A percentile compares a stretch with the other conserved stretches of the same genome.
Evolutionary conservation across 2,113 vertebrate genomes (phyloP).

Genomic region (Nansenia antarctica): DNA sequence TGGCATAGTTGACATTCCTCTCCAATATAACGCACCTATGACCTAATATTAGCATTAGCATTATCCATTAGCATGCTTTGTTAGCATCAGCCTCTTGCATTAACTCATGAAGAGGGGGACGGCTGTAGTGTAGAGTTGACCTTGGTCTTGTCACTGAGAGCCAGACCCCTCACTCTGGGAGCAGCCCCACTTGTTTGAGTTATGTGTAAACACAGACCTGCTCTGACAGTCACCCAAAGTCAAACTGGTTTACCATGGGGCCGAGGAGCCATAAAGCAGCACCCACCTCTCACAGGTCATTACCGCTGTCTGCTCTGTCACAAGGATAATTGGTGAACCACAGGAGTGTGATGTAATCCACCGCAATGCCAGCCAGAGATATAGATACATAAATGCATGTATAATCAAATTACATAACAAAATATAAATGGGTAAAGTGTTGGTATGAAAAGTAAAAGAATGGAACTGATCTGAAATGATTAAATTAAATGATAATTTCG

Average conservation of each 20-base stretch:
- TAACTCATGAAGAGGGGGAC: no score
- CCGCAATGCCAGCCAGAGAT: constrained; percentile 42
- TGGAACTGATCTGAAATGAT: background rate
- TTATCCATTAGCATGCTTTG: constrained; percentile 23
- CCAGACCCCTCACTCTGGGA: constrained; percentile 57
- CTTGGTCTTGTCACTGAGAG: constrained; percentile 54
- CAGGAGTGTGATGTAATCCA: constrained; percentile 63
- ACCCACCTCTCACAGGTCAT: constrained; percentile 62
- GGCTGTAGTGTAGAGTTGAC: constrained; percentile 30
- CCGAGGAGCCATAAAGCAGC: constrained; percentile 54
- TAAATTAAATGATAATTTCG: constrained; percentile 9
- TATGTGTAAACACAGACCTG: constrained; percentile 65
- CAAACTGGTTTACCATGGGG: constrained; percentile 65
- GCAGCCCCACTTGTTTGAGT: constrained; percentile 66
- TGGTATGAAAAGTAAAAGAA: constrained; percentile 1
- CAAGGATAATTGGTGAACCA: constrained; percentile 55
- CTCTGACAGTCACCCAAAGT: constrained; percentile 69
- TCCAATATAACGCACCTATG: constrained; percentile 6
- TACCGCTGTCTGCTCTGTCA: constrained; percentile 56
- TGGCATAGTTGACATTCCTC: constrained; percentile 13
- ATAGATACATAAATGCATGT: constrained; percentile 59
- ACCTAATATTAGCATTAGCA: background rate
- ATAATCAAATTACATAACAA: constrained; percentile 30
- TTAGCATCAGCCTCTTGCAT: constrained; percentile 1
- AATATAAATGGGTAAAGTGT: constrained; percentile 36